These are phyloP conservation scores for Chrosomus eos DNA, from an alignment of 2,797 vertebrate species.

Conservation along the genomic window DNA sequence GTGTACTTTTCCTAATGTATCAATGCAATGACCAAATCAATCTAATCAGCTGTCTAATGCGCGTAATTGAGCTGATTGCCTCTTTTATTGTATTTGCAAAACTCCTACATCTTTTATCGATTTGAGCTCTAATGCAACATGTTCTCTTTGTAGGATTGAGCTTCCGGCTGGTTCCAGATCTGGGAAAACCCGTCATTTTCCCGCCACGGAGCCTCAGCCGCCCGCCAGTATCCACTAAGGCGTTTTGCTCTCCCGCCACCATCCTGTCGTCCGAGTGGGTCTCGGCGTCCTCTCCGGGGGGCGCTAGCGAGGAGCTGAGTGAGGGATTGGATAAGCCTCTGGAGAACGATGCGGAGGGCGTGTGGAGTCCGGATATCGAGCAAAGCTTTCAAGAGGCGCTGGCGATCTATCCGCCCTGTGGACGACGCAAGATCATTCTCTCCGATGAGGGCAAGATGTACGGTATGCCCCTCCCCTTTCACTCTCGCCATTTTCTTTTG, in stretches of 20 bases:
- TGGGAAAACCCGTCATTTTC: constrained; percentile 16
- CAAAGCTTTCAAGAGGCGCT: constrained; percentile 97
- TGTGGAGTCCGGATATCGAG: constrained; percentile 95
- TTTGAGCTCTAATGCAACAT: background rate
- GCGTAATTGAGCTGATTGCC: background rate
- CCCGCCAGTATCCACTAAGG: constrained; percentile 57
- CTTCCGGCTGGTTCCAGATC: background rate
- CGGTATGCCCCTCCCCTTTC: constrained; percentile 80
- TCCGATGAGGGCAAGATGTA: constrained; percentile 99
- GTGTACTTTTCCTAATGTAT: too few relatives aligned
- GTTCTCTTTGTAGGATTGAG: background rate
- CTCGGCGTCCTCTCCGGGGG: constrained; percentile 93
- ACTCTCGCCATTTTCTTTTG: constrained; percentile 6
- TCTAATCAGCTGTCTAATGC: background rate
- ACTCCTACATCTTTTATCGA: background rate
- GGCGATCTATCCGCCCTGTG: constrained; percentile 95
- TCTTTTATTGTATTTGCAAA: background rate
- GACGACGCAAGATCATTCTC: constrained; percentile 94
- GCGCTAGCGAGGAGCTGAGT: constrained; percentile 89
- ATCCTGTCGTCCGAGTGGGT: constrained; percentile 91
- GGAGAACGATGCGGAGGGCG: constrained; percentile 93
- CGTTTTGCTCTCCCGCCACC: constrained; percentile 75
- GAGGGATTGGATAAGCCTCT: constrained; percentile 90
- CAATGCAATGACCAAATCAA: too few relatives aligned
- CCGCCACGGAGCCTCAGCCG: constrained; percentile 8